Percentiles rank a stretch among this genome's conserved stretches.
phyloP scores from a whole-genome alignment of 35 echinoderm and acorn worm species.

The Heliocidaris tuberculata region DNA sequence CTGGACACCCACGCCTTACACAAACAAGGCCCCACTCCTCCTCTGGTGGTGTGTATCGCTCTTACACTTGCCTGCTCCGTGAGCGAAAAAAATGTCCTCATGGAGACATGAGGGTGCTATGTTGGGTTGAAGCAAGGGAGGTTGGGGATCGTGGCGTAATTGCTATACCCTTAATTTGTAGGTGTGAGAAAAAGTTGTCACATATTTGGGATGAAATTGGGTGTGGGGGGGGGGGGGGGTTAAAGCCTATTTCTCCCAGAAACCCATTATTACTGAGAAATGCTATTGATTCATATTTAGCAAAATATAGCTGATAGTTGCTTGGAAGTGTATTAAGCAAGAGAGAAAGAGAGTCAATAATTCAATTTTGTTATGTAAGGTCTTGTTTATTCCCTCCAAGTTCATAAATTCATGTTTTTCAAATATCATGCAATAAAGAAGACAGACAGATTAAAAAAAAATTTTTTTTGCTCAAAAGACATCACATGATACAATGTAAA shows the following conservation, averaged over 20 bases:
- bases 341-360: too few relatives aligned
- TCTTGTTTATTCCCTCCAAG: too few relatives aligned
- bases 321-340: too few relatives aligned
- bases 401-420: too few relatives aligned
- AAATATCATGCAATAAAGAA: too few relatives aligned
- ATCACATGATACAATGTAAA: too few relatives aligned
- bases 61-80: not conserved
- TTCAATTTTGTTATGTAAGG: too few relatives aligned
- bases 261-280: not conserved
- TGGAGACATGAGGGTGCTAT: not conserved
- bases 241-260: not conserved
- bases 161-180: not conserved
- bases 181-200: not conserved
- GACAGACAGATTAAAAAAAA: too few relatives aligned
- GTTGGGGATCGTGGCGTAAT: not conserved
- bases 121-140: not conserved
- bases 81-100: not conserved
- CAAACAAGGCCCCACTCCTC: not conserved
- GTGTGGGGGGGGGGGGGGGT: too few relatives aligned
- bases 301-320: too few relatives aligned
- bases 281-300: not conserved
- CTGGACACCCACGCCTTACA: not conserved
- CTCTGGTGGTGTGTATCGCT: not conserved
- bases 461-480: too few relatives aligned
- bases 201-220: not conserved